phyloP scores from a whole-genome alignment of 2,797 vertebrate species.

The Danio tinwini region DNA sequence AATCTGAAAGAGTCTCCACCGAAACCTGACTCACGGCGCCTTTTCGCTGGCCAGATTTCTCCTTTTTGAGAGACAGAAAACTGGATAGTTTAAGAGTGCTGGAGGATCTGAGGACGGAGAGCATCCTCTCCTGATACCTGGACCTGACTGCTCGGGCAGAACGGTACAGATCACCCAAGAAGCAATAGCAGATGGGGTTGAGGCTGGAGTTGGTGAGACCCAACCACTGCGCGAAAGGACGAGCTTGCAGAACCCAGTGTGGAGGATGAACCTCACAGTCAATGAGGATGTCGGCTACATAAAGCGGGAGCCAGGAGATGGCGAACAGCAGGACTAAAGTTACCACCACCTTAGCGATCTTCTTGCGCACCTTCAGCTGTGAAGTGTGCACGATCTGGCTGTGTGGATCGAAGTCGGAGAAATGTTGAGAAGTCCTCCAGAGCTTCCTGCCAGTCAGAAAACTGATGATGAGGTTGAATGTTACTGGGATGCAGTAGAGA shows the following conservation, averaged over 20 bases:
- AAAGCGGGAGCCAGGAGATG: slow-evolving; percentile 88
- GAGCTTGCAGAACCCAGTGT: slow-evolving; percentile 86
- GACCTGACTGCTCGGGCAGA: slow-evolving; percentile 88
- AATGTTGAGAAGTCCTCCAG: slow-evolving; percentile 78
- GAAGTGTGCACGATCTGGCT: slow-evolving; percentile 82
- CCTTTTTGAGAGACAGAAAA: slow-evolving; percentile 68
- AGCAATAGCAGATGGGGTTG: slow-evolving; percentile 94
- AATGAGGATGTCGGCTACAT: slow-evolving; percentile 89
- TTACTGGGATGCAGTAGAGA: slow-evolving; percentile 90
- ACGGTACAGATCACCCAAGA: slow-evolving; percentile 89
- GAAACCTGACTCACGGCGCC: slow-evolving; percentile 55
- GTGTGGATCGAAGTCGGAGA: slow-evolving; percentile 79
- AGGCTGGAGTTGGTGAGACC: slow-evolving; percentile 93
- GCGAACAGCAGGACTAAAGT: slow-evolving; percentile 88
- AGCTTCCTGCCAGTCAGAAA: slow-evolving; percentile 86
- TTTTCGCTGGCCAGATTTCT: slow-evolving; percentile 59
- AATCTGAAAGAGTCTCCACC: slow-evolving; percentile 60
- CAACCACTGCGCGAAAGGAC: slow-evolving; percentile 91
- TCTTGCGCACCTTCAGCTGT: slow-evolving; percentile 86
- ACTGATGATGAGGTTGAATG: slow-evolving; percentile 90
- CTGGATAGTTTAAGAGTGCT: slow-evolving; percentile 68
- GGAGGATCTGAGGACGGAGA: slow-evolving; percentile 69
- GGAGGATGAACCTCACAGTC: slow-evolving; percentile 81
- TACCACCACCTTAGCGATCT: slow-evolving; percentile 91
- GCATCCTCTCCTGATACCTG: slow-evolving; percentile 86